Evolutionary conservation across 2,797 vertebrate species (phyloP).

Genomic region (Chrysocyon brachyurus): DNA sequence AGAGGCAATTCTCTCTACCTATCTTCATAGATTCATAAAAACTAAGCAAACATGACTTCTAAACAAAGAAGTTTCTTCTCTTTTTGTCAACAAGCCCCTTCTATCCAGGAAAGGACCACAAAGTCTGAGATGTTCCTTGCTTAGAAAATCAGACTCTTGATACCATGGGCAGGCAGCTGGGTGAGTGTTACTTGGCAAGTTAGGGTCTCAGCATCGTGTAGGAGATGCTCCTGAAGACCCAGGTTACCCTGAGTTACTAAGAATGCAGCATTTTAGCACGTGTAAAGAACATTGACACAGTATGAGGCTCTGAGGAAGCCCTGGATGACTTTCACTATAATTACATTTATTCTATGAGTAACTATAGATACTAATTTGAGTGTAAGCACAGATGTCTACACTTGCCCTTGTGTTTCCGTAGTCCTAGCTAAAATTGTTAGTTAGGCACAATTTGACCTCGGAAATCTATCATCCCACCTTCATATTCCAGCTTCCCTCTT

Average conservation of each 20-base stretch:
- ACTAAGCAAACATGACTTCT: neutral
- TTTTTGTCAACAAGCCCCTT: neutral
- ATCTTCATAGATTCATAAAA: neutral
- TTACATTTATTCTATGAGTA: neutral
- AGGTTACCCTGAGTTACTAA: neutral
- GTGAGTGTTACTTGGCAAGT: neutral
- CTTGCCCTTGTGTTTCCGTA: neutral
- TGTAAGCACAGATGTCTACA: neutral
- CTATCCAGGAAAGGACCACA: neutral
- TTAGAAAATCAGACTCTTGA: constrained; percentile 16
- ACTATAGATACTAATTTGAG: neutral
- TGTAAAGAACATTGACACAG: neutral
- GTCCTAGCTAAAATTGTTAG: neutral
- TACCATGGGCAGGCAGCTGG: too few relatives aligned
- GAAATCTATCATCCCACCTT: neutral
- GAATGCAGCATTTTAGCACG: neutral
- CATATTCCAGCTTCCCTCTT: neutral
- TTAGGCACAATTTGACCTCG: neutral
- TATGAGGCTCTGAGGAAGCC: neutral
- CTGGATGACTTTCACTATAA: neutral
- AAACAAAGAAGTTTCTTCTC: neutral
- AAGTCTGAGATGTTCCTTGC: neutral
- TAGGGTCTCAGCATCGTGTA: neutral
- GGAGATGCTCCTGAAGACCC: neutral
- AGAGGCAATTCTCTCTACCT: neutral